phyloP scores from a whole-genome alignment of 23 tunicate species.

The Trididemnum clinides region DNA sequence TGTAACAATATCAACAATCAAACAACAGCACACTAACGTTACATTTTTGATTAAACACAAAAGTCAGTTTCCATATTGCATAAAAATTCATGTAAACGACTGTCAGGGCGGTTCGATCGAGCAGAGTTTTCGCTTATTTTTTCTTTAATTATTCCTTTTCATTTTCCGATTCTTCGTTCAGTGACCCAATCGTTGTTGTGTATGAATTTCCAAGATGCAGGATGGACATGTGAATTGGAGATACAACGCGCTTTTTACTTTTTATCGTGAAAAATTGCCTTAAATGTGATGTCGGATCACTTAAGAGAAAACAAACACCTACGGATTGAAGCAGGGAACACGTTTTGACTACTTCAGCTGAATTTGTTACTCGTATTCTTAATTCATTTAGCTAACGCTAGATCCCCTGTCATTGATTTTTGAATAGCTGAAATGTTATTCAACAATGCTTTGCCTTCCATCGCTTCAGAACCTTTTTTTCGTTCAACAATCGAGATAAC shows the following conservation, averaged over 20 bases:
- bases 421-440: neutral
- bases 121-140: constrained; percentile 2
- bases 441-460: constrained; percentile 15
- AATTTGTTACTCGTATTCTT: neutral
- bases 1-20: too few relatives aligned
- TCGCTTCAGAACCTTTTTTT: neutral
- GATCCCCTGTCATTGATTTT: neutral
- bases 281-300: neutral
- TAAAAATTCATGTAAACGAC: constrained; percentile 9
- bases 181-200: constrained; percentile 13
- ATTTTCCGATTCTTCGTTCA: neutral
- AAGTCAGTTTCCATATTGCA: neutral
- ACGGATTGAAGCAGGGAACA: neutral
- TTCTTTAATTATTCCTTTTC: neutral
- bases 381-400: neutral
- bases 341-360: constrained; percentile 9
- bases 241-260: constrained; percentile 1
- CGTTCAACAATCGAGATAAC: constrained; percentile 1
- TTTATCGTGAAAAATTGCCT: constrained; percentile 3
- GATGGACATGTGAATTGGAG: too few relatives aligned
- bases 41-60: too few relatives aligned
- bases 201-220: too few relatives aligned
- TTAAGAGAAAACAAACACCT: constrained; percentile 4
- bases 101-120: neutral
- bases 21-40: too few relatives aligned